Percentiles rank a stretch among this genome's conserved stretches.
These are phyloP conservation scores for Sanderia malayensis DNA, from an alignment of 30 jellyfish, hydroid and myxozoan genomes.

Conservation along the genomic window DNA sequence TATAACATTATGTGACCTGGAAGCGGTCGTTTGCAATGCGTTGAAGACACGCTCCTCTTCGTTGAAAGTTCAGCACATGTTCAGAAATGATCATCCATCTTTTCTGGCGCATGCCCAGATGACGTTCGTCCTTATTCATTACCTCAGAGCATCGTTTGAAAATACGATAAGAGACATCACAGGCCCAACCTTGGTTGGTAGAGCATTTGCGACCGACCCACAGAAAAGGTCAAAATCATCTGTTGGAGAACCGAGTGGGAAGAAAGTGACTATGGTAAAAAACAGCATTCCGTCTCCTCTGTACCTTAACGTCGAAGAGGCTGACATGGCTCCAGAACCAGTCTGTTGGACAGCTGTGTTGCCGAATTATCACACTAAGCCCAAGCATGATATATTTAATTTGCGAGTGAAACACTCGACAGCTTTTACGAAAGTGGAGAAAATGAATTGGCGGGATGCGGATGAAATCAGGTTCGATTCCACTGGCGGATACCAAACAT, in stretches of 20 bases:
- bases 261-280: background rate
- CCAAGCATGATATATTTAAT: slow-evolving; percentile 69
- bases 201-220: background rate
- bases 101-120: slow-evolving; percentile 95
- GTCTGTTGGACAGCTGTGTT: slow-evolving; percentile 85
- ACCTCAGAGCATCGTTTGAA: slow-evolving; percentile 44
- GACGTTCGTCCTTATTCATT: slow-evolving; percentile 59
- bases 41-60: slow-evolving; percentile 23
- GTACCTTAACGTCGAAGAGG: slow-evolving; percentile 10
- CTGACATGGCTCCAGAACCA: slow-evolving; percentile 29
- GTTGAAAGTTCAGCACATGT: slow-evolving; percentile 43
- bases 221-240: background rate
- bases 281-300: slow-evolving; percentile 14
- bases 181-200: background rate
- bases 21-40: slow-evolving; percentile 45
- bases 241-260: background rate
- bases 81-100: slow-evolving; percentile 83
- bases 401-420: slow-evolving; percentile 39
- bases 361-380: slow-evolving; percentile 47
- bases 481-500: slow-evolving; percentile 70
- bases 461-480: slow-evolving; percentile 71
- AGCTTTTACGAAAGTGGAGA: slow-evolving; percentile 40
- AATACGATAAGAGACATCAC: slow-evolving; percentile 20
- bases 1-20: slow-evolving; percentile 45
- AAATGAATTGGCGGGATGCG: slow-evolving; percentile 74